Percentiles rank a stretch among this genome's conserved stretches.
These are phyloP conservation scores for Tokudaia muenninki DNA, from an alignment of 2,797 vertebrate genomes.

Conservation along the genomic window DNA sequence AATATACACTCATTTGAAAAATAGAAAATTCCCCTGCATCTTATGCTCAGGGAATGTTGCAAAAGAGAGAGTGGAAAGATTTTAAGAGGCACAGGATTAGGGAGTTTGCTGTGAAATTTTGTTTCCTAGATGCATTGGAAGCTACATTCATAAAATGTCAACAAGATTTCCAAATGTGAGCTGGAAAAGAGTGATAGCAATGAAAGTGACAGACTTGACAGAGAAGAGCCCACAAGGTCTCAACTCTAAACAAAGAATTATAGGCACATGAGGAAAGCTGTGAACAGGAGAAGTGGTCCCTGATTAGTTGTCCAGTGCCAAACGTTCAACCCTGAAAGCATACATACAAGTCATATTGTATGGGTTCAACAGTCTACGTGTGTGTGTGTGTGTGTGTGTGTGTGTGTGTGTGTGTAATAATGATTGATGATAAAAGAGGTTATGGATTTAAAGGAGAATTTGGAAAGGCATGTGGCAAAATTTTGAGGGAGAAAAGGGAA, in stretches of 20 bases:
- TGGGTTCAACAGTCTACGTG: background rate
- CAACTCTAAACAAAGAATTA: background rate
- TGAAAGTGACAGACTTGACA: background rate
- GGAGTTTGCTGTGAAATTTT: background rate
- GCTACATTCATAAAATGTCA: background rate
- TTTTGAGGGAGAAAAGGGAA: background rate
- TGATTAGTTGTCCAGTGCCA: background rate
- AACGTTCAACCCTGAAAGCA: background rate
- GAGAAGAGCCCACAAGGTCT: background rate
- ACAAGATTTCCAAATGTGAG: background rate
- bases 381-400: background rate
- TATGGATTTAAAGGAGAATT: background rate
- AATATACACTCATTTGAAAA: background rate
- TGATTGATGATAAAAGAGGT: background rate
- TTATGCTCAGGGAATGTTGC: background rate
- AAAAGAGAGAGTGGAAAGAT: background rate
- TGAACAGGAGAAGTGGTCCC: background rate
- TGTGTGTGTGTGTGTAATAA: background rate
- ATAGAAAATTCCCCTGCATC: background rate
- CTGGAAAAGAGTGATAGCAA: background rate
- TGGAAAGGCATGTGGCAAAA: background rate
- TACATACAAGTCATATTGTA: background rate
- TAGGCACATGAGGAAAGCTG: background rate
- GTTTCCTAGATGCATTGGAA: background rate
- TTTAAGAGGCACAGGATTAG: background rate